Base-by-base conservation (phyloP, 2,113 vertebrate species). In the Boleophthalmus pectinirostris region DNA sequence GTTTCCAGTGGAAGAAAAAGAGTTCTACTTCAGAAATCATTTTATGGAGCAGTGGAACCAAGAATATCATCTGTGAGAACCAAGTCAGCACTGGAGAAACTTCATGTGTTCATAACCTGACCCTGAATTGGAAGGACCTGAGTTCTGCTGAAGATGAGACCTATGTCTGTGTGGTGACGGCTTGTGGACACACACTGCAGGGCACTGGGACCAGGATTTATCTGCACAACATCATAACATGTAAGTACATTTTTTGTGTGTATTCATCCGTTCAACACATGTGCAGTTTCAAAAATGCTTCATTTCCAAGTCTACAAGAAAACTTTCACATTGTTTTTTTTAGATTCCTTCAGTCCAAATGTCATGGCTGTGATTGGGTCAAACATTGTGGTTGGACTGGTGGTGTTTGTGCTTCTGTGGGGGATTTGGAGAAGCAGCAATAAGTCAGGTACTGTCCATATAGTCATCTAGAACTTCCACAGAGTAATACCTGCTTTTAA, bases 101-200 rank as follows among this genome's bases (percentile, higher is more conserved):
- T n/a, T n/a, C n/a, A n/a, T 85, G 82, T 38, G 57, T 73, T n/a
- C 80, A 72, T 46, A 53, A 68, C 7, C 63, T 79, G 20, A 18
- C 24, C 35, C 72, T 75, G 72, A 77, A 3, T 6, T 35, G 33
- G 33, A 35, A 16, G 15, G 72, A 77, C 60, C 7, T 81, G n/a
- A 74, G 60, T 49, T 15, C 47, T 47, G 69, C 74, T 18, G 83
- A 83, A 38, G 45, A 56, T 64, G 82, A 69, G 54, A 69, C 70
- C n/a, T 87, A 84, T 51, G 63, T 68, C 66, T 87, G 87, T 64
- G 79, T 70, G 51, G 77, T 84, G 65, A 77, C 70, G 21, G 69
- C 57, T 43, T 87, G 83, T 75, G 81, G 83, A 60, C 20, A 70
- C 6, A 79, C 87, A 45, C 60, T 82, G 65, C 79, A 82, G 76